Evolutionary conservation across 2,888 invertebrate species (phyloP), one percentile per base, ranked within the genome.

Genomic region (Synanthedon andrenaeformis): DNA sequence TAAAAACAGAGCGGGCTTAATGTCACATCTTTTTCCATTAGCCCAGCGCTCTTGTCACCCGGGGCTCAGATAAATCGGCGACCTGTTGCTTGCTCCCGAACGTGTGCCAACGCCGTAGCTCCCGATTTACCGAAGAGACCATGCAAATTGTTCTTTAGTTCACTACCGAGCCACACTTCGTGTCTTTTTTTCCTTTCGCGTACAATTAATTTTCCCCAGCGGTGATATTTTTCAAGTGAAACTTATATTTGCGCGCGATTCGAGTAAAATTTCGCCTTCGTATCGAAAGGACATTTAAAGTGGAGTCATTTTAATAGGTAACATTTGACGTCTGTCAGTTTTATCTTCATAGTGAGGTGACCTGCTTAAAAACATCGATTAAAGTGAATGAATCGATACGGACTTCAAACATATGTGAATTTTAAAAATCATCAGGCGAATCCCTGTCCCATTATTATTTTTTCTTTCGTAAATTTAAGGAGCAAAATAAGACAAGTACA

Each of bases 1-100:
- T 78, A 71, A 75, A 74, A 70, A 66, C 72, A 65, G 66, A 52
- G 55, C 51, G 66, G 69, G 68, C 69, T 74, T 75, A 69, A 72
- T 74, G 73, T 76, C 79, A 76, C 76, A 60, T 76, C 82, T 84
- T 53, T 82, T 82, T 82, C 78, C 78, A 82, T 82, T 79, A 82
- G 67, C 66, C 57, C 66, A 64, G 69, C 70, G 72, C 66, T 62
- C 67, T 70, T 64, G 74, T 69, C 75, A 69, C 64, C 60, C 60
- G 49, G 12, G 23, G 49, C 49, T 49, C 49, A 49, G 49, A 23
- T 75, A 74, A 81, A 83, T 81, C 79, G 82, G 66, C 81, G 74
- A 84, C 84, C 84, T 84, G 83, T 84, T 84, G 83, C 79, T 23
- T 55, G 56, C 49, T 55, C 54, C 53, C 58, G 63, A 68, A 72